A percentile compares a stretch with the other conserved stretches of the same genome.
Evolutionary conservation across 2,797 vertebrate species (phyloP).

Genomic region (Chloroceryle inda): DNA sequence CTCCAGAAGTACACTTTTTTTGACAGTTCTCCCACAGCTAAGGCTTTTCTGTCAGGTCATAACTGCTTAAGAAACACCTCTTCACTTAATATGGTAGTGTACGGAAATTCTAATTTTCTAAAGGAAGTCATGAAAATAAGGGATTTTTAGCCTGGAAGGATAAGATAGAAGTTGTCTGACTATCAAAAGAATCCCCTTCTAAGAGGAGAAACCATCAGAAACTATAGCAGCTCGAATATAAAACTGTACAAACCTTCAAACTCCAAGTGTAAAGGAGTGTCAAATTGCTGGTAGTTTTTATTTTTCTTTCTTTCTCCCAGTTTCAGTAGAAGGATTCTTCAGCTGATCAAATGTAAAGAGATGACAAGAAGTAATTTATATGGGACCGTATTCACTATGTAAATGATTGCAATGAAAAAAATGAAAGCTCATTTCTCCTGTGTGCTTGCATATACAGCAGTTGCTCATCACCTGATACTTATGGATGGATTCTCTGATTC

Average conservation of each 20-base stretch:
- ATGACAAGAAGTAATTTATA: conserved; percentile 78
- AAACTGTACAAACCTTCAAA: conserved; percentile 74
- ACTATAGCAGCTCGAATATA: conserved; percentile 57
- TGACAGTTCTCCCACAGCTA: conserved; percentile 59
- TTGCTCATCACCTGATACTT: conserved; percentile 57
- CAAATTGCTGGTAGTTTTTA: conserved; percentile 40
- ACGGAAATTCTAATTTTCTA: conserved; percentile 75
- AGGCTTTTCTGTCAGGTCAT: conserved; percentile 67
- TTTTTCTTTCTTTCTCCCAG: conserved; percentile 4
- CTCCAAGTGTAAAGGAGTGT: conserved; percentile 58
- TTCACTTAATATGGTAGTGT: conserved; percentile 64
- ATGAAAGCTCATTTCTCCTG: conserved; percentile 71
- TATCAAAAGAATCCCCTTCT: conserved; percentile 70
- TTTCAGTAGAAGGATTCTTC: conserved; percentile 61
- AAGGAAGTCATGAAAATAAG: conserved; percentile 65
- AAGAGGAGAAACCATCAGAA: conserved; percentile 62
- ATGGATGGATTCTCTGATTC: conserved; percentile 48
- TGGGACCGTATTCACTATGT: conserved; percentile 66
- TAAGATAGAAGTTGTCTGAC: conserved; percentile 60
- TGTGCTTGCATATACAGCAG: conserved; percentile 63
- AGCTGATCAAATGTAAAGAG: conserved; percentile 69
- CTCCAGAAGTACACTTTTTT: conserved; percentile 26
- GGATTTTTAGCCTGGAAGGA: conserved; percentile 70
- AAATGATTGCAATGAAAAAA: conserved; percentile 68
- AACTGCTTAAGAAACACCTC: conserved; percentile 69